phyloP scores from a whole-genome alignment of 1,140 invertebrate species.

The Papilio aristodemus region DNA sequence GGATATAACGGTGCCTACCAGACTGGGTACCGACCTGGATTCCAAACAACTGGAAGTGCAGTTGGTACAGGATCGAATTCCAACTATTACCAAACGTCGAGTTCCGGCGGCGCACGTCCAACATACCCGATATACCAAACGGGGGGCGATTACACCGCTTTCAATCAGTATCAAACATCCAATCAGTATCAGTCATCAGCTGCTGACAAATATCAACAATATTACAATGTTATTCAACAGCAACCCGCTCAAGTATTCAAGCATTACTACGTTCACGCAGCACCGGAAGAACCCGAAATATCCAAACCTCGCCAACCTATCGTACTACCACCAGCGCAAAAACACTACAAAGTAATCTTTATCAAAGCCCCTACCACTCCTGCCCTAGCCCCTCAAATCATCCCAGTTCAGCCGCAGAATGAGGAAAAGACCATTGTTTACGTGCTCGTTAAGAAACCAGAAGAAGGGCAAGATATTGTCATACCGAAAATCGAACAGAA shows the following conservation, averaged over 20 bases:
- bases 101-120: slow-evolving; percentile 33
- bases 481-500: slow-evolving; percentile 82
- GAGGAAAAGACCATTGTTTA: slow-evolving; percentile 93
- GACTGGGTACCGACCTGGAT: neutral
- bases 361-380: slow-evolving; percentile 86
- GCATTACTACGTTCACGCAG: slow-evolving; percentile 70
- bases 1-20: slow-evolving; percentile 6
- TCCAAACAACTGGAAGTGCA: slow-evolving; percentile 6
- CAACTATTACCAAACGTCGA: slow-evolving; percentile 48
- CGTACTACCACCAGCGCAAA: slow-evolving; percentile 74
- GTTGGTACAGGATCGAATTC: slow-evolving; percentile 24
- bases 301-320: slow-evolving; percentile 54
- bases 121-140: slow-evolving; percentile 26
- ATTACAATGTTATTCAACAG: slow-evolving; percentile 54
- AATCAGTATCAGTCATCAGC: slow-evolving; percentile 52
- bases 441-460: slow-evolving; percentile 89
- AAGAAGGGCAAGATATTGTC: slow-evolving; percentile 85
- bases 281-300: slow-evolving; percentile 68
- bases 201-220: slow-evolving; percentile 53
- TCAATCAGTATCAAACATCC: slow-evolving; percentile 51
- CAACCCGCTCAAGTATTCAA: slow-evolving; percentile 69
- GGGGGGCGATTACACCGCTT: slow-evolving; percentile 13
- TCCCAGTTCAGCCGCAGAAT: slow-evolving; percentile 75
- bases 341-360: slow-evolving; percentile 90
- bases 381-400: slow-evolving; percentile 60